These are phyloP conservation scores for Aspidoscelis tigris DNA, from an alignment of 2,113 vertebrate genomes.

Conservation along the genomic window DNA sequence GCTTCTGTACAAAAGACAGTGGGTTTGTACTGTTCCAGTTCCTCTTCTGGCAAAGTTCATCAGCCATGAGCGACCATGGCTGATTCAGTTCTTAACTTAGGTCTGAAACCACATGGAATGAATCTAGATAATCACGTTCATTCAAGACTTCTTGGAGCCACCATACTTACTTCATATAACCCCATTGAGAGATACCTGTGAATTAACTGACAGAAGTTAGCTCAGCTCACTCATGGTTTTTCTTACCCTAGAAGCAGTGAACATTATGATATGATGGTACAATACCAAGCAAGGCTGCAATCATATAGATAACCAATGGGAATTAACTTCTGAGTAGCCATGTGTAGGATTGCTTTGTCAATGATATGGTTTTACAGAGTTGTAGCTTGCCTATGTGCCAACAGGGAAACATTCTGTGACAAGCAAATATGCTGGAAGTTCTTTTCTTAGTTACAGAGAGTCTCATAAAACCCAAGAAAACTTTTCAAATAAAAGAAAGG, in stretches of 20 bases:
- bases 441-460: neutral
- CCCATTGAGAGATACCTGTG: neutral
- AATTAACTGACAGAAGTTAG: neutral
- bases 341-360: too few relatives aligned
- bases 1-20: too few relatives aligned
- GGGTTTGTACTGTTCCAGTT: too few relatives aligned
- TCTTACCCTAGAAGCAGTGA: neutral
- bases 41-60: too few relatives aligned
- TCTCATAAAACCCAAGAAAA: neutral
- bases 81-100: too few relatives aligned
- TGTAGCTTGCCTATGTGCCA: neutral
- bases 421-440: neutral
- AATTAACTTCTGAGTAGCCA: neutral
- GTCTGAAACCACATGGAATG: too few relatives aligned
- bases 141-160: too few relatives aligned
- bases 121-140: too few relatives aligned
- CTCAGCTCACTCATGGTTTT: neutral
- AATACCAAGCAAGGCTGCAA: too few relatives aligned
- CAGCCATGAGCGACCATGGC: too few relatives aligned
- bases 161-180: neutral
- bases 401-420: neutral
- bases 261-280: neutral
- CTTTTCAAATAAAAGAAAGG: constrained; percentile 16
- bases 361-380: neutral
- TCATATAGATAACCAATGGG: too few relatives aligned